phyloP scores from a whole-genome alignment of 1,140 invertebrate species.

The Aphelinus atriplicis region DNA sequence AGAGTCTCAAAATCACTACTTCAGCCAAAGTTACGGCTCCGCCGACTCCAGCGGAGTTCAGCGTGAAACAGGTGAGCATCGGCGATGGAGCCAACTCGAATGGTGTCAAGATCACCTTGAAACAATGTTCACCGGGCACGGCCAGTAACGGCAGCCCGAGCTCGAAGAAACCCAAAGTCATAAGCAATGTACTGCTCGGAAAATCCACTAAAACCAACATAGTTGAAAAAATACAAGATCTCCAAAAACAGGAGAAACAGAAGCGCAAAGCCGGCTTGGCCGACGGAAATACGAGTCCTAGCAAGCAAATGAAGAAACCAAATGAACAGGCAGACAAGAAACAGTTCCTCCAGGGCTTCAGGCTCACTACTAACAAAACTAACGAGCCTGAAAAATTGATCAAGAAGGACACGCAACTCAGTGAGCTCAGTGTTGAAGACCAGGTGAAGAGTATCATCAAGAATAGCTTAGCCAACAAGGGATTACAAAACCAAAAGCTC shows the following conservation, averaged over 20 bases:
- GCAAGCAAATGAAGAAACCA: conserved; percentile 45
- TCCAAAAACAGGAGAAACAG: conserved; percentile 47
- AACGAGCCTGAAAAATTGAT: neutral
- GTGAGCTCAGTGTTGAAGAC: conserved; percentile 1
- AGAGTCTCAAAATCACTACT: neutral
- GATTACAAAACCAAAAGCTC: too few species aligned
- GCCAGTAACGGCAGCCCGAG: conserved; percentile 37
- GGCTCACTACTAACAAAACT: conserved; percentile 47
- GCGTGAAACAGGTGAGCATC: conserved; percentile 52
- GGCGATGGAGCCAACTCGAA: conserved; percentile 55
- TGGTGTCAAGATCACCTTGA: conserved; percentile 59
- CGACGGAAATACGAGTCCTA: conserved; percentile 38
- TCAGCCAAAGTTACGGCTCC: conserved; percentile 22
- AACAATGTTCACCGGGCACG: conserved; percentile 52
- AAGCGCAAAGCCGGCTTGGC: conserved; percentile 52
- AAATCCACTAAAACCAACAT: conserved; percentile 3
- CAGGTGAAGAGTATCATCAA: conserved; percentile 36
- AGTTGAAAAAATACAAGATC: conserved; percentile 40
- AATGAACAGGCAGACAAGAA: conserved; percentile 55
- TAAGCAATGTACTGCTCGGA: conserved; percentile 53
- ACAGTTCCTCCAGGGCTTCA: conserved; percentile 56
- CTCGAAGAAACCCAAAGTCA: conserved; percentile 53
- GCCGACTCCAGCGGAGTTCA: conserved; percentile 45
- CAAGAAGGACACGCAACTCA: neutral
- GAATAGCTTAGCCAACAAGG: conserved; percentile 24